Evolutionary conservation across 2,113 vertebrate species (phyloP).

Genomic region (Crotalus viridis): DNA sequence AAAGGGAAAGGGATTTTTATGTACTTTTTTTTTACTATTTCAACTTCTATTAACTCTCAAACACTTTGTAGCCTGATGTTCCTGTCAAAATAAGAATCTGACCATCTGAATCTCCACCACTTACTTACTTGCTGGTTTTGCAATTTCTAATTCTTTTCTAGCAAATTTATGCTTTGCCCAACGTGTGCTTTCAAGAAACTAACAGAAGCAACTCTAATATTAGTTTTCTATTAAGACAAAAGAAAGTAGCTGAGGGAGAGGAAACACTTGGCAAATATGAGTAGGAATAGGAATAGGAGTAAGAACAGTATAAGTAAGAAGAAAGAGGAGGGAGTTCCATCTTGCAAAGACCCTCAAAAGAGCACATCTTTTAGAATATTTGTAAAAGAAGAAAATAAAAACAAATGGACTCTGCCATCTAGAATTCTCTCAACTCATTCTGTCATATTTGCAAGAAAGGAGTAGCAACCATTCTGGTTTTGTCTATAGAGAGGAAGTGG

Average conservation of each 20-base stretch:
- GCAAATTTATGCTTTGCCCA: neutral
- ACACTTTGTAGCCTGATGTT: neutral
- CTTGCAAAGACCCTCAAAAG: neutral
- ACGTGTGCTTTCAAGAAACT: neutral
- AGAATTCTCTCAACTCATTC: fast-evolving
- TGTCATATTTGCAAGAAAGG: neutral
- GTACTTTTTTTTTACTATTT: neutral
- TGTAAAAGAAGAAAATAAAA: neutral
- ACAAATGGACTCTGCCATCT: neutral
- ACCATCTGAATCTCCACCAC: neutral
- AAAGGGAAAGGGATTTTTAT: neutral
- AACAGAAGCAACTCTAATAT: neutral
- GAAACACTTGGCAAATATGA: neutral
- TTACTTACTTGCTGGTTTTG: neutral
- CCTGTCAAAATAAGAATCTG: neutral
- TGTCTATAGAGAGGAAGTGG: neutral
- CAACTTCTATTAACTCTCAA: neutral
- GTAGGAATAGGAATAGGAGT: neutral
- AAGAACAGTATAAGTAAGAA: neutral
- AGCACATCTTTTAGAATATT: neutral
- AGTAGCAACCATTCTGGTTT: neutral
- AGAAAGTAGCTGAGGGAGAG: neutral
- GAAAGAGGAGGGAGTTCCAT: neutral
- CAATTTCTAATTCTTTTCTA: neutral
- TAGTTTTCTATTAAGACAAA: neutral